Evolutionary conservation across 2,888 invertebrate genomes (phyloP), one percentile per base, ranked within the genome.

Genomic region (Epistrophe grossulariae): DNA sequence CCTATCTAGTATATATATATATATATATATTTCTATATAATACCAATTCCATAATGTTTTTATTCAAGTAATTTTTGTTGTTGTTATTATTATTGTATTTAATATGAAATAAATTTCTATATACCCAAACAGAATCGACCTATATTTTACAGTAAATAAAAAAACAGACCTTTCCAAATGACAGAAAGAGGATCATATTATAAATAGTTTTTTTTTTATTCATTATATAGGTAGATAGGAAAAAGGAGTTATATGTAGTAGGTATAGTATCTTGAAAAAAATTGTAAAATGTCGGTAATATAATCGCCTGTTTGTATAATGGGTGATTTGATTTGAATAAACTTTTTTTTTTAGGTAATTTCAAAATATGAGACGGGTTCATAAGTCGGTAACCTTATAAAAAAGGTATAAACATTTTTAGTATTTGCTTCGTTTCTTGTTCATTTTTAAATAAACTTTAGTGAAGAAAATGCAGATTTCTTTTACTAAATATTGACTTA

Each of bases 51-150:
- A 35, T 60, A 52, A 52, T 71, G 62, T 62, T 71, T 71, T 71
- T 13, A 60, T 40, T 60, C 7, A 24, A 60, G 60, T 40, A 40
- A 60, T 60, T 35, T 60, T 60, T 60, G 52, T 52, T 55, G 10
- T 38, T 38, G 60, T 60, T 60, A 38, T 60, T 60, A 24, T 60
- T 40, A 24, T 60, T 40, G 19, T 38, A 52, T 62, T 28, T 62
- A 62, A 71, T 52, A 48, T 19, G 28, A 71, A 79, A 71, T 79
- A 71, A 52, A 79, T 79, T 62, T 55, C 62, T 45, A 55, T 71
- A 62, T 13, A n/a, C 60, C 19, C 1, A 28, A 71, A 35, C 52
- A 35, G 60, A 62, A 71, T 55, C 62, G 78, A 79, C 78, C 62
- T 71, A 52, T 35, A n/a, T 59, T 19, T 19, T 40, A 40, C 8